These are phyloP conservation scores for Melanotaenia trifasciata DNA, from an alignment of 2,797 vertebrate species.

Conservation along the genomic window DNA sequence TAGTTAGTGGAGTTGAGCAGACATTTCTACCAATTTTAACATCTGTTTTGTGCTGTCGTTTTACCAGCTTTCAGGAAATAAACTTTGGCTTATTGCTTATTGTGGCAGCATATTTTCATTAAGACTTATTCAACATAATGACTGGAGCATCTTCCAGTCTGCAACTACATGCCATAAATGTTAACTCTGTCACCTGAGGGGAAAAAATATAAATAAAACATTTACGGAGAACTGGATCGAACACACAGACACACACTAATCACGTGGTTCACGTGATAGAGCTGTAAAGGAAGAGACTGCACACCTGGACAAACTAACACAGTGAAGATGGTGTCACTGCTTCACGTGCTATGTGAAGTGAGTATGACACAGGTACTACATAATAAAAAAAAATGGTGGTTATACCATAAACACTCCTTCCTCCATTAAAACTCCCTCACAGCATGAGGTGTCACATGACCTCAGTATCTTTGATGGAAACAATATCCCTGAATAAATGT, in stretches of 20 bases:
- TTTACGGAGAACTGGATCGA: conserved; percentile 30
- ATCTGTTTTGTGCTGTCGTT: not conserved
- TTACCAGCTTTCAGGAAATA: not conserved
- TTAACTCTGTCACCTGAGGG: not conserved
- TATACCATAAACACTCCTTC: too few species aligned
- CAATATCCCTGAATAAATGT: not conserved
- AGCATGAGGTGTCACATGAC: not conserved
- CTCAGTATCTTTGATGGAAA: not conserved
- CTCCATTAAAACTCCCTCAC: too few species aligned
- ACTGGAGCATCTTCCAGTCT: not conserved
- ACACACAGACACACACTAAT: conserved; percentile 2
- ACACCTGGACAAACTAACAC: conserved; percentile 32
- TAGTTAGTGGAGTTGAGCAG: not conserved
- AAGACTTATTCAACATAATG: not conserved
- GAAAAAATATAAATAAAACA: too few species aligned
- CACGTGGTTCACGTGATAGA: conserved; percentile 10
- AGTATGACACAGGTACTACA: not conserved
- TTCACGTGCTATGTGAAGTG: not conserved
- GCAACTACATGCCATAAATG: not conserved
- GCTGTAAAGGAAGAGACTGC: conserved; percentile 12
- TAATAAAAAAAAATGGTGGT: not conserved
- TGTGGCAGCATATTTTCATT: not conserved
- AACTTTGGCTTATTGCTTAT: not conserved
- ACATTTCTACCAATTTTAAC: not conserved
- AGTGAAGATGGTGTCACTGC: conserved; percentile 1